Evolutionary conservation across 1,140 invertebrate species (phyloP), one percentile per base, ranked within the genome.

Genomic region (Caenorhabditis briggsae): DNA sequence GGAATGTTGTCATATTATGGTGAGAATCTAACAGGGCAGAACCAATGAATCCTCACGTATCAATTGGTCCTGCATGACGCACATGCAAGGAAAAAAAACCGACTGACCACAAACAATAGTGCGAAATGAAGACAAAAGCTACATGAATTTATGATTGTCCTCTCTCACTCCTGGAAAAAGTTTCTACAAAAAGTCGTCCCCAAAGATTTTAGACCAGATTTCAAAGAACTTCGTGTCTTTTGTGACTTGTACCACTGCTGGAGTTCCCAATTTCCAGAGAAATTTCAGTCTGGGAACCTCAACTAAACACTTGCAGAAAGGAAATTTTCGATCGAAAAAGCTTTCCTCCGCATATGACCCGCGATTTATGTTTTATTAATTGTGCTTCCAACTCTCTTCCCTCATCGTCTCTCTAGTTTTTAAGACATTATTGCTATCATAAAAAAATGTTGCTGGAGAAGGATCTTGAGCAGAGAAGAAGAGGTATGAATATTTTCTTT

Each of bases 351-450:
- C 70, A n/a, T 78, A 78, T 78, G 70, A 50, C 70, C 33, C 46
- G 46, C 46, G 70, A 78, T 78, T 78, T 78, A 78, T 78, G 70
- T 78, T 78, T 78, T 78, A 78, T 78, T 78, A 78, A 78, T 78
- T 78, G 70, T 46, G 9, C 46, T 48, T 78, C 50, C 50, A 16
- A 14, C 16, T 53, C 16, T 53, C 50, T 11, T 78, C 14, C 33
- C 23, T 78, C 70, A 7, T n/a, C 46, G n/a, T 78, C 70, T 78
- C 70, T 78, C 46, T 50, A 78, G 50, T 46, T 50, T 78, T 70
- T 50, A 78, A 48, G 50, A 50, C 53, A 78, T 50, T 78, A 46
- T 78, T 78, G 70, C 70, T 46, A 23, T 46, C n/a, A 48, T n/a
- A 33, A 59, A 59, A n/a, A 43, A 46, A 70, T 46, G 43, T 33